Evolutionary conservation across 1,140 invertebrate species (phyloP), one percentile per base, ranked within the genome.

Genomic region (Bicyclus anynana): DNA sequence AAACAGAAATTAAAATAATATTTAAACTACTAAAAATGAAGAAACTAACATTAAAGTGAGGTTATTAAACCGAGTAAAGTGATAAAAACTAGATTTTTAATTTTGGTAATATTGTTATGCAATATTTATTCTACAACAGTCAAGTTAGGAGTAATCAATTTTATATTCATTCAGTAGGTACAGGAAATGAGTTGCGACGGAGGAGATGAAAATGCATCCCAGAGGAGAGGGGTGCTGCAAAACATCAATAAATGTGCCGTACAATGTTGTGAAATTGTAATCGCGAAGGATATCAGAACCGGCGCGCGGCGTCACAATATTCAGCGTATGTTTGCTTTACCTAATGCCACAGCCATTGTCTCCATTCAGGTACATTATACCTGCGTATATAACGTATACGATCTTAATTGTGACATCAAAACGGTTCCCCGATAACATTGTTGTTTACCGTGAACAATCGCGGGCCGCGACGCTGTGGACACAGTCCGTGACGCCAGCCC

Each of bases 401-500:
- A 64, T 64, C 49, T 56, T 56, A 62, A 59, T 58, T 66, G 59
- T 64, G 65, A 73, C 61, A 64, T 68, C 59, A 69, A 68, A 66
- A 67, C 59, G 61, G 53, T 50, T 57, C 59, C 52, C 53, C 53
- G 71, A 69, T 69, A 73, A 66, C 62, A 55, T 55, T 68, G 61
- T 61, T 68, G 69, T 67, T 72, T 72, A 69, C 62, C 59, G 52
- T 63, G 56, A 38, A 68, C 62, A 53, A 50, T 56, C 51, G 57
- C 56, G 27, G 46, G 13, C 38, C 26, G 21, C 16, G 53, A 23
- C 23, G 23, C 49, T 40, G 50, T 69, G 38, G 46, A 62, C 55
- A 58, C 51, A 57, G 21, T 13, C 27, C 26, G 65, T 82, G 82
- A 85, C 78, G 80, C 72, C 63, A 72, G 48, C 57, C 58, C 77